Percentiles rank a stretch among this genome's conserved stretches.
phyloP scores from a whole-genome alignment of 1,140 invertebrate species.

The Neodiprion lecontei region DNA sequence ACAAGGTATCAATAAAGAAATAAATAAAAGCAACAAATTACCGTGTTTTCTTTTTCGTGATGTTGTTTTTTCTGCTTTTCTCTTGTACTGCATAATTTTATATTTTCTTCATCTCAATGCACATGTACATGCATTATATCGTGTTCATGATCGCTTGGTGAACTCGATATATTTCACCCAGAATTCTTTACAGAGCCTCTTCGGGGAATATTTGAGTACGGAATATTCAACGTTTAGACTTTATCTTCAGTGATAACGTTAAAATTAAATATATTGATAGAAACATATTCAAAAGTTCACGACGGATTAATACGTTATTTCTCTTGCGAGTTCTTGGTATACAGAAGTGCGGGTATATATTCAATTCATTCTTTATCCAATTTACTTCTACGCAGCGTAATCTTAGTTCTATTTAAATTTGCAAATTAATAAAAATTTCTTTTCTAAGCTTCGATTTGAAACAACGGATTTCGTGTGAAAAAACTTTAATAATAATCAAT shows the following conservation, averaged over 20 bases:
- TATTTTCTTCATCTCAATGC: slow-evolving; percentile 1
- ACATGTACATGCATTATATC: background rate
- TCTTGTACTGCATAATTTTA: slow-evolving; percentile 8
- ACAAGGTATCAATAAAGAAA: slow-evolving; percentile 34
- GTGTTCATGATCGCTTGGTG: background rate
- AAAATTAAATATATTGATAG: no score
- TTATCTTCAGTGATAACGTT: background rate
- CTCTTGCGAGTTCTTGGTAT: background rate
- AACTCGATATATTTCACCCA: background rate
- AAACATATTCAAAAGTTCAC: background rate
- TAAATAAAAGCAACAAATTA: slow-evolving; percentile 25
- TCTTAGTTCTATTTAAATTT: background rate
- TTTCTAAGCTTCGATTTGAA: no score
- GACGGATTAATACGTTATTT: background rate
- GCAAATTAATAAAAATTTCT: background rate
- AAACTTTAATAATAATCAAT: no score
- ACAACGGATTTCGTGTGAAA: no score
- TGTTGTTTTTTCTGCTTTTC: background rate
- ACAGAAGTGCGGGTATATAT: background rate
- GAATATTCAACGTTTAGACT: background rate
- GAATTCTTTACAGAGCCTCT: background rate
- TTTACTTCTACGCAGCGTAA: background rate
- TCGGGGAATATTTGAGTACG: background rate
- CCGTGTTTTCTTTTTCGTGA: slow-evolving; percentile 26
- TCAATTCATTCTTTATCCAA: background rate